phyloP scores from a whole-genome alignment of 92 coral and sea anemone species.

The Phenganax stokvisi region DNA sequence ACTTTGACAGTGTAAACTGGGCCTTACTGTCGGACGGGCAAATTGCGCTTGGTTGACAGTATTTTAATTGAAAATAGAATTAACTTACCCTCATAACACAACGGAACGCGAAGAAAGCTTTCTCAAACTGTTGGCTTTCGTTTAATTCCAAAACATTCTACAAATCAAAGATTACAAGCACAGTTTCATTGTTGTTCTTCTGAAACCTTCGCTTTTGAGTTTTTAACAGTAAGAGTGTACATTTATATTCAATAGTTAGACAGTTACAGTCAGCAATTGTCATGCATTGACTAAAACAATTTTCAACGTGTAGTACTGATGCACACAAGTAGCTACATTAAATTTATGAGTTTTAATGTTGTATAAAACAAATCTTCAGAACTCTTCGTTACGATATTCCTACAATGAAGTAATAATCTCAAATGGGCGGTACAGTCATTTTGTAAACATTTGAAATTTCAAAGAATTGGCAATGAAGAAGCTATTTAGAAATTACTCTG shows the following conservation, averaged over 20 bases:
- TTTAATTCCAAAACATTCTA: slow-evolving; percentile 87
- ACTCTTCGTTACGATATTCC: background rate
- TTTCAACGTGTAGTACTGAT: background rate
- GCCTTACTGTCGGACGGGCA: too few relatives aligned
- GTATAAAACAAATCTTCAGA: background rate
- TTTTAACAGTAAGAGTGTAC: too few relatives aligned
- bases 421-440: too few relatives aligned
- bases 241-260: too few relatives aligned
- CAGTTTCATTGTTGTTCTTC: too few relatives aligned
- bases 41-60: background rate
- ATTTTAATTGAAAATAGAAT: background rate
- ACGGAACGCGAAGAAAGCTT: slow-evolving; percentile 89
- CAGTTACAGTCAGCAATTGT: too few relatives aligned
- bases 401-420: too few relatives aligned
- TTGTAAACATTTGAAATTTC: too few relatives aligned
- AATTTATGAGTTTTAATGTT: background rate
- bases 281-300: background rate
- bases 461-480: too few relatives aligned
- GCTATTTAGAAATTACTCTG: too few relatives aligned
- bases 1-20: too few relatives aligned
- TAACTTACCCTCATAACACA: slow-evolving; percentile 87
- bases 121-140: slow-evolving; percentile 85
- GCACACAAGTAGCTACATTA: background rate
- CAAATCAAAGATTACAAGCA: background rate
- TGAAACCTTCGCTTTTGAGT: too few relatives aligned